Percentiles rank a stretch among this genome's conserved stretches.
Evolutionary conservation across 2,113 vertebrate species (phyloP).

Genomic region (Prietella phreatophila): DNA sequence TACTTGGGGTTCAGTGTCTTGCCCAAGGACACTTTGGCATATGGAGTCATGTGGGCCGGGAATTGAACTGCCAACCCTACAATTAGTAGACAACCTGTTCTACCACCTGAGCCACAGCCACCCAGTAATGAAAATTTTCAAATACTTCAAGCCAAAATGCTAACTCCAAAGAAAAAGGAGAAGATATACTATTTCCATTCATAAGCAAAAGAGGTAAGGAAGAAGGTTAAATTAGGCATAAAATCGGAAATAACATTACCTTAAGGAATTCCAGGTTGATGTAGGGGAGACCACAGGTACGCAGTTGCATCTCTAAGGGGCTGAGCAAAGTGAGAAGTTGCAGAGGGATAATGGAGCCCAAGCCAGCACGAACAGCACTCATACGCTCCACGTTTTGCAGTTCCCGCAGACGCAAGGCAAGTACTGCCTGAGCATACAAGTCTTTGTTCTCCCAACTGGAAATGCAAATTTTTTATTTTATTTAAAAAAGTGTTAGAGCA

Average conservation of each 20-base stretch:
- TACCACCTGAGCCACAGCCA: too few relatives aligned
- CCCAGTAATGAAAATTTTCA: neutral
- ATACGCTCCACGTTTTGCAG: slow-evolving; percentile 88
- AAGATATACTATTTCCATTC: neutral
- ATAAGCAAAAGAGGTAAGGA: neutral
- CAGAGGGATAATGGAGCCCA: slow-evolving; percentile 92
- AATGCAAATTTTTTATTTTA: neutral
- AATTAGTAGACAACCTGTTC: too few relatives aligned
- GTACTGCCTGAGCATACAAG: slow-evolving; percentile 82
- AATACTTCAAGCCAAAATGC: neutral
- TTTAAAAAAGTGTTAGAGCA: neutral
- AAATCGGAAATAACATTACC: slow-evolving; percentile 64
- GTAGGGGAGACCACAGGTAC: slow-evolving; percentile 91
- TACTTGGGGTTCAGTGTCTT: too few relatives aligned
- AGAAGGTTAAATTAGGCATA: neutral
- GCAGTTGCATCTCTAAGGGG: slow-evolving; percentile 90
- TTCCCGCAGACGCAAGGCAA: slow-evolving; percentile 86
- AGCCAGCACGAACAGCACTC: slow-evolving; percentile 85
- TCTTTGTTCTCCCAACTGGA: slow-evolving; percentile 96
- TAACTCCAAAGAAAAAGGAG: too few relatives aligned
- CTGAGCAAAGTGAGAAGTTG: slow-evolving; percentile 91
- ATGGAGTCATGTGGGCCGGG: too few relatives aligned
- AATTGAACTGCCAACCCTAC: too few relatives aligned
- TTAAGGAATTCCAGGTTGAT: slow-evolving; percentile 98
- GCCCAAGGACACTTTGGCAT: too few relatives aligned